Percentiles rank a stretch among this genome's conserved stretches.
phyloP scores from a whole-genome alignment of 2,113 vertebrate genomes.

The Myxocyprinus asiaticus region DNA sequence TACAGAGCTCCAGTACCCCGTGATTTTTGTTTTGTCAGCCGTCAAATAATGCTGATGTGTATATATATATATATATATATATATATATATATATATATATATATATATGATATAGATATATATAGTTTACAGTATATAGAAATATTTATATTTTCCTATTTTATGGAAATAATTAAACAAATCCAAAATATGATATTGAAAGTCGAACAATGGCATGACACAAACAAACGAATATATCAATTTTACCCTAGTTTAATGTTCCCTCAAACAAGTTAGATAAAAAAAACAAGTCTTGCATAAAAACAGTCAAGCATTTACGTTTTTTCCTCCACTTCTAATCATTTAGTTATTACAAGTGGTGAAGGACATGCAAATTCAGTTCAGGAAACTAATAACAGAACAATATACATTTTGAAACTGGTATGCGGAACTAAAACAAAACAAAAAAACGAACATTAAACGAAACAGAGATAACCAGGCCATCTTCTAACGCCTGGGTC shows the following conservation, averaged over 20 bases:
- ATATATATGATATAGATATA: slow-evolving; percentile 83
- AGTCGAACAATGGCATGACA: slow-evolving; percentile 84
- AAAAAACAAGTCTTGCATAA: slow-evolving; percentile 75
- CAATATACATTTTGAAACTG: slow-evolving; percentile 76
- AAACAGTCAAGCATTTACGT: slow-evolving; percentile 75
- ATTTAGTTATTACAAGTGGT: slow-evolving; percentile 63
- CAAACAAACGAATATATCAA: slow-evolving; percentile 60
- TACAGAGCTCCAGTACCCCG: slow-evolving; percentile 90
- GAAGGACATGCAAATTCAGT: slow-evolving; percentile 87
- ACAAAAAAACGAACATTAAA: slow-evolving; percentile 34
- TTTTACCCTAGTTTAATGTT: slow-evolving; percentile 55
- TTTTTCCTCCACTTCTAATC: slow-evolving; percentile 61
- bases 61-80: slow-evolving; percentile 60
- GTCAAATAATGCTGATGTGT: slow-evolving; percentile 70
- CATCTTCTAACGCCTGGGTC: slow-evolving; percentile 65
- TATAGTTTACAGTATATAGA: slow-evolving; percentile 50
- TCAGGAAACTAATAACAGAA: slow-evolving; percentile 80
- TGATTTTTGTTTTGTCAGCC: slow-evolving; percentile 87
- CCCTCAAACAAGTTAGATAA: slow-evolving; percentile 60
- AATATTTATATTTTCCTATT: slow-evolving; percentile 69
- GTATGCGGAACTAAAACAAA: slow-evolving; percentile 66
- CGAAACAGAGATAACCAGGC: slow-evolving; percentile 44
- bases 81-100: slow-evolving; percentile 59
- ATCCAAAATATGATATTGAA: slow-evolving; percentile 91
- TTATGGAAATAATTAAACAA: slow-evolving; percentile 92